phyloP scores from a whole-genome alignment of 2,888 invertebrate genomes.

The Tachina grossa region DNA sequence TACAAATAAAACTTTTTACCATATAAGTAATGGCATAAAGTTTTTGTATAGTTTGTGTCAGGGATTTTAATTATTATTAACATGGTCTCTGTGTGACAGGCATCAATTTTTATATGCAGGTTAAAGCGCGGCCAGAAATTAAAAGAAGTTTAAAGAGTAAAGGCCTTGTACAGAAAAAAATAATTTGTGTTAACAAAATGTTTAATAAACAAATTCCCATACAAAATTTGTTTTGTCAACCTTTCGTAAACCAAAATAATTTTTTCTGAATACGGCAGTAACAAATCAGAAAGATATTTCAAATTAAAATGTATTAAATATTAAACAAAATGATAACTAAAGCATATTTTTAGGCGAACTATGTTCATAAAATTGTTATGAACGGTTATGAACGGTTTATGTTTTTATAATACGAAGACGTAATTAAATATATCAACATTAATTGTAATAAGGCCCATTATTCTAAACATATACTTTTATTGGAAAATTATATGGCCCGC shows the following conservation, averaged over 20 bases:
- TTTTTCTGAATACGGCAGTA: too few species aligned
- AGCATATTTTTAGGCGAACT: conserved; percentile 10
- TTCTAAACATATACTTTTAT: too few species aligned
- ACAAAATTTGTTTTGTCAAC: too few species aligned
- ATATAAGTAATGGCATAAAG: not conserved
- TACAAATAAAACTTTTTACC: not conserved
- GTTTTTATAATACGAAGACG: too few species aligned
- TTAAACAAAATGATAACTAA: not conserved
- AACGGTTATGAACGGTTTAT: too few species aligned
- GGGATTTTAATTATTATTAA: conserved; percentile 67
- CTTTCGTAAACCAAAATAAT: too few species aligned
- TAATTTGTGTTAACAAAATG: too few species aligned
- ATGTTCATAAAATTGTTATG: not conserved
- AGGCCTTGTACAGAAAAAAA: too few species aligned
- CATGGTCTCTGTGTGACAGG: conserved; percentile 37
- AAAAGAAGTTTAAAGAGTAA: not conserved
- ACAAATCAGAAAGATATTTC: not conserved
- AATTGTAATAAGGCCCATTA: too few species aligned
- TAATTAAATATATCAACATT: too few species aligned
- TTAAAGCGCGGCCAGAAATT: not conserved
- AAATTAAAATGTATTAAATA: not conserved
- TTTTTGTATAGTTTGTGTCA: conserved; percentile 31
- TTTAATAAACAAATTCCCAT: too few species aligned
- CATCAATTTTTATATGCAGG: conserved; percentile 45
- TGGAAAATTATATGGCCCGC: too few species aligned